These are phyloP conservation scores for Microcebus jonahi DNA, from an alignment of 2,113 vertebrate species.

Conservation along the genomic window DNA sequence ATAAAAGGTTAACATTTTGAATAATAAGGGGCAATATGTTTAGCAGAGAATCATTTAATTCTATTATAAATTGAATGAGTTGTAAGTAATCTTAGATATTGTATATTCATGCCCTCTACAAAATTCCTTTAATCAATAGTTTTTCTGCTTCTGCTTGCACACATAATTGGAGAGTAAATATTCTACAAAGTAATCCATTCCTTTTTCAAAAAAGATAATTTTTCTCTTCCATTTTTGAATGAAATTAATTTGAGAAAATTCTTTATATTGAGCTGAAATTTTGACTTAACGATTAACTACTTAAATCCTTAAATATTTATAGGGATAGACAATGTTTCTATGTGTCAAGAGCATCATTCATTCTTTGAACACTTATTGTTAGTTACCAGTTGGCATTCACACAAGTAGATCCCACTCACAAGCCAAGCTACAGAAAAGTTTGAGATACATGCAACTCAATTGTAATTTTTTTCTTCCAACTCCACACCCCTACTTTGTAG, in stretches of 20 bases:
- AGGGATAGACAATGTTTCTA: not conserved
- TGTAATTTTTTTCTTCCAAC: not conserved
- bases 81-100: not conserved
- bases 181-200: not conserved
- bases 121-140: not conserved
- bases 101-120: not conserved
- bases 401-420: not conserved
- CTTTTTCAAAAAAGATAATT: not conserved
- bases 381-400: not conserved
- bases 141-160: not conserved
- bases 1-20: not conserved
- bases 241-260: not conserved
- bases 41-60: not conserved
- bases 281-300: not conserved
- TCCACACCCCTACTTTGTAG: not conserved
- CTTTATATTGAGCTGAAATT: not conserved
- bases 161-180: not conserved
- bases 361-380: not conserved
- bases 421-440: not conserved
- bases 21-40: not conserved
- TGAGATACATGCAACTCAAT: not conserved
- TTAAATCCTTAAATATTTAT: not conserved
- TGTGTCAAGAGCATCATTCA: not conserved
- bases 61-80: not conserved
- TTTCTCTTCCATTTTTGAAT: not conserved